Evolutionary conservation across 1,140 invertebrate species (phyloP), one percentile per base, ranked within the genome.

Genomic region (Drosophila orena): DNA sequence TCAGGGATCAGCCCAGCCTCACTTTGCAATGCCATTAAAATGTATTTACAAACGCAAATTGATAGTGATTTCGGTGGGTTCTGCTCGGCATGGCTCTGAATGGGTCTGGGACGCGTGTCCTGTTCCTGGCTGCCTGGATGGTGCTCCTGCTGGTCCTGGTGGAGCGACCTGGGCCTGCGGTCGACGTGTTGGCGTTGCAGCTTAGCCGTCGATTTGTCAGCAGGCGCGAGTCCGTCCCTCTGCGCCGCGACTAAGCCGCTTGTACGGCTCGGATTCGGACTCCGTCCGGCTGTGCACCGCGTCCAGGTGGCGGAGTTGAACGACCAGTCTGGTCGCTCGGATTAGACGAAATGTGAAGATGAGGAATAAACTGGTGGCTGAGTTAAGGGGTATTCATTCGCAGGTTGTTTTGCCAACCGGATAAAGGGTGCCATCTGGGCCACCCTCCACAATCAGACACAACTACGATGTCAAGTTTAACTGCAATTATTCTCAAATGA

Each of bases 31-130:
- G 85, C 84, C 84, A 89, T 89, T 89, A 89, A 89, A 89, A 89
- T 89, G 84, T 89, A 89, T 89, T 89, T 89, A 84, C 84, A 89
- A 90, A 90, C 84, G 84, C 84, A 89, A 89, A 89, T 89, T 89
- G 84, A 84, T 89, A 89, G 79, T 72, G 85, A 84, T 90, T 89
- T 89, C 59, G 73, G 84, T 61, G 30, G 30, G 30, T 8, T 30
- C 27, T 8, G 27, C 27, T 69, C 38, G 27, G 84, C 57, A 57
- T 4, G 38, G 38, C 15, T 53, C 37, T 37, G 27, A 38, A 11
- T 10, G 27, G 55, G 20, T 30, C 27, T 30, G 30, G 20, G 14
- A 17, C 15, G n/a, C 22, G 20, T 2, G 14, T 22, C 35, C 43
- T 37, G 43, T 43, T 37, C 24, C 44, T n/a, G n/a, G 42, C 42